Evolutionary conservation across 64 coral and sea anemone genomes (phyloP).

Genomic region (Astreopora myriophthalma): DNA sequence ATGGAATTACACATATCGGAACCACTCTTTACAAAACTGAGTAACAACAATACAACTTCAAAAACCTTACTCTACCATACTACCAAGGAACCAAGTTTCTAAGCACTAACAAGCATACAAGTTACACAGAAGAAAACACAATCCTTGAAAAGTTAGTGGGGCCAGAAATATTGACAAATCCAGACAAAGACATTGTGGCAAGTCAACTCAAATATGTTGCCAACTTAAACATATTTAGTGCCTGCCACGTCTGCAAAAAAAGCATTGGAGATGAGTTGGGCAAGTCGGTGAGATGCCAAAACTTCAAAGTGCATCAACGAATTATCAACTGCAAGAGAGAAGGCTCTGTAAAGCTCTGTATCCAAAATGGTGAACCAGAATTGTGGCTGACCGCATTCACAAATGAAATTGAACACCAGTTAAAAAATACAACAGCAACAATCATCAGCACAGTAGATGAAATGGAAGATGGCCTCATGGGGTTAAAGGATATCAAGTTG

Average conservation of each 20-base stretch:
- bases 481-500: constrained; percentile 1
- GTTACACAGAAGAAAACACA: constrained; percentile 15
- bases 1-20: constrained; percentile 41
- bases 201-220: constrained; percentile 27
- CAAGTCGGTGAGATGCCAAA: constrained; percentile 41
- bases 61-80: constrained; percentile 46
- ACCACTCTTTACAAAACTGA: constrained; percentile 12
- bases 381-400: constrained; percentile 52
- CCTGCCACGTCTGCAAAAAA: constrained; percentile 41
- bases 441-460: constrained; percentile 30
- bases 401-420: constrained; percentile 4
- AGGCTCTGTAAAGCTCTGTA: constrained; percentile 33
- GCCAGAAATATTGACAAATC: constrained; percentile 42
- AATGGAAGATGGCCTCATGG: constrained; percentile 28
- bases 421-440: background rate
- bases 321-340: constrained; percentile 13
- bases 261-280: background rate
- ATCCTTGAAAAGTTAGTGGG: constrained; percentile 30
- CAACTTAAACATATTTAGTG: constrained; percentile 25
- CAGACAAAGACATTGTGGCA: background rate
- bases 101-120: constrained; percentile 31
- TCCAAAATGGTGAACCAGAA: constrained; percentile 9
- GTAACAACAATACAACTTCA: constrained; percentile 8
- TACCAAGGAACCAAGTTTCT: constrained; percentile 38
- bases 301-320: constrained; percentile 36